phyloP scores from a whole-genome alignment of 2,113 vertebrate genomes.

The Toxotes jaculatrix region DNA sequence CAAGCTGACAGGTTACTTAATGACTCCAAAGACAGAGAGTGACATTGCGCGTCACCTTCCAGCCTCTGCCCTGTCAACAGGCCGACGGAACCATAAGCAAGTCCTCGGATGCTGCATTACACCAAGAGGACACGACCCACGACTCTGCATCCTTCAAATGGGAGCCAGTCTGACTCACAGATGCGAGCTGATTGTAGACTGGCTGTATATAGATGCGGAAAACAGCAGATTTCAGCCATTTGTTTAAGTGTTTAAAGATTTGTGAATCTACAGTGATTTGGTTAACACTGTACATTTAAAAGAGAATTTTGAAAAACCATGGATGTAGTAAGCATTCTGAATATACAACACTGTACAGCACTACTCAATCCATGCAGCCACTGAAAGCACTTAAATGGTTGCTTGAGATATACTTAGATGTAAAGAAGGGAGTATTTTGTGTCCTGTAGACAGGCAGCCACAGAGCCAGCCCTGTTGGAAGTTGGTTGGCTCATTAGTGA shows the following conservation, averaged over 20 bases:
- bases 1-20: conserved; percentile 54
- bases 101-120: conserved; percentile 29
- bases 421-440: neutral
- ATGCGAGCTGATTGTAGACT: conserved; percentile 1
- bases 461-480: conserved; percentile 14
- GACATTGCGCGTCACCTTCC: conserved; percentile 37
- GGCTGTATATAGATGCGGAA: conserved; percentile 12
- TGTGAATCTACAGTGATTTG: neutral
- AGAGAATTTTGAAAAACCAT: neutral
- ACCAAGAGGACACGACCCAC: conserved; percentile 14
- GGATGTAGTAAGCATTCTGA: neutral
- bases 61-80: conserved; percentile 29
- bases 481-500: conserved; percentile 44
- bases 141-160: conserved; percentile 34
- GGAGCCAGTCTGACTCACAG: conserved; percentile 34
- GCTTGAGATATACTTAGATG: neutral
- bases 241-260: neutral
- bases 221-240: neutral
- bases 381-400: conserved; percentile 9
- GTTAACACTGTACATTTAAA: neutral
- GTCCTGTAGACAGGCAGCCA: neutral
- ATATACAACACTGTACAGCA: neutral
- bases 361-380: neutral
- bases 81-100: conserved; percentile 37
- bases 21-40: conserved; percentile 47